These are phyloP conservation scores for Cotesia typhae DNA, from an alignment of 1,140 invertebrate genomes.

Conservation along the genomic window DNA sequence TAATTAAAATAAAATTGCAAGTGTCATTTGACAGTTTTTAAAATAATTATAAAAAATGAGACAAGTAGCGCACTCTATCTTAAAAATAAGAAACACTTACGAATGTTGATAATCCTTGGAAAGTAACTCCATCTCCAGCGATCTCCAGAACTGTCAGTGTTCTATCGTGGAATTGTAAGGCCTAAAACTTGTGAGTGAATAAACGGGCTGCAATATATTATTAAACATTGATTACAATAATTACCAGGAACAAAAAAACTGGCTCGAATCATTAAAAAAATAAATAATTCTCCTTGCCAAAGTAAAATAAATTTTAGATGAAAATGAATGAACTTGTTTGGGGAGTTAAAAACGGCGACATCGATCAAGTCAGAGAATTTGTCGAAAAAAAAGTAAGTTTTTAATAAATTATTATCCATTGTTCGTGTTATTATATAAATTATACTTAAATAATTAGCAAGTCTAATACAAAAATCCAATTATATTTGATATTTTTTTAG, in stretches of 20 bases:
- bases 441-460: slow-evolving; percentile 16
- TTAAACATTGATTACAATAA: too few relatives aligned
- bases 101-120: too few relatives aligned
- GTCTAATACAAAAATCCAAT: neutral
- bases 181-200: too few relatives aligned
- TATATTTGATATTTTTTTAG: slow-evolving; percentile 62
- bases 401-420: slow-evolving; percentile 9
- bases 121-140: too few relatives aligned
- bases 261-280: slow-evolving; percentile 21
- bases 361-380: slow-evolving; percentile 88
- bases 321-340: slow-evolving; percentile 85
- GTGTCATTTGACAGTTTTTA: too few relatives aligned
- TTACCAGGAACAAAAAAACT: slow-evolving; percentile 25
- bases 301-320: slow-evolving; percentile 21
- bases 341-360: slow-evolving; percentile 94
- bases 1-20: too few relatives aligned
- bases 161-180: too few relatives aligned
- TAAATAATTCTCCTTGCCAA: neutral
- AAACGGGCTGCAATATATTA: too few relatives aligned
- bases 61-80: too few relatives aligned
- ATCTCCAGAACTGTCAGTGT: too few relatives aligned
- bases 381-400: slow-evolving; percentile 81
- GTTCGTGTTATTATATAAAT: slow-evolving; percentile 14
- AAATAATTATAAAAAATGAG: too few relatives aligned
- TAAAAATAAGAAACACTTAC: too few relatives aligned